Percentiles rank a stretch among this genome's conserved stretches.
Evolutionary conservation across 2,113 vertebrate species (phyloP).

Genomic region (Scomber colias): DNA sequence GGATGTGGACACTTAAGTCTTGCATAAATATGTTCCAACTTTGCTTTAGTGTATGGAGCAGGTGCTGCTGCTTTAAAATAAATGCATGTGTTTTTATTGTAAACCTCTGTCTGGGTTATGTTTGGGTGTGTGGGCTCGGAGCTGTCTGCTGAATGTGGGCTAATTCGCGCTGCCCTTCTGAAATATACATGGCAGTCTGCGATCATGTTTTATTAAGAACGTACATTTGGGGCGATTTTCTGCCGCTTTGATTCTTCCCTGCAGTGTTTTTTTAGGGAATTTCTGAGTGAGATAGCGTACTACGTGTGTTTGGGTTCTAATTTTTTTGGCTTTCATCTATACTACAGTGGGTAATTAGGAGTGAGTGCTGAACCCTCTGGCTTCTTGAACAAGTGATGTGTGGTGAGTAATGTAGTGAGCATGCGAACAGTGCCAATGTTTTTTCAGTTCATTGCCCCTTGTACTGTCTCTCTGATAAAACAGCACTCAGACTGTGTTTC

Average conservation of each 20-base stretch:
- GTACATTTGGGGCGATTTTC: constrained; percentile 69
- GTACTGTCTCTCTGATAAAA: constrained; percentile 34
- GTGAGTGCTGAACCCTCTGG: constrained; percentile 59
- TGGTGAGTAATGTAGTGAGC: constrained; percentile 62
- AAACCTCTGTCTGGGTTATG: constrained; percentile 61
- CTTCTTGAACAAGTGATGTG: constrained; percentile 61
- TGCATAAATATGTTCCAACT: neutral
- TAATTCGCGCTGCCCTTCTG: constrained; percentile 67
- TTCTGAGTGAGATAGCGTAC: constrained; percentile 10
- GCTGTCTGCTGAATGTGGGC: constrained; percentile 76
- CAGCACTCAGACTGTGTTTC: constrained; percentile 9
- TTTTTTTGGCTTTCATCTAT: constrained; percentile 62
- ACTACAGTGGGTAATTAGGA: constrained; percentile 55
- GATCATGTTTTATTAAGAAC: constrained; percentile 76
- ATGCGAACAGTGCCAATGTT: constrained; percentile 34
- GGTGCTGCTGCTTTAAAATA: constrained; percentile 36
- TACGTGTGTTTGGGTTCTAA: constrained; percentile 38
- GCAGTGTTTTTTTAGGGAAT: constrained; percentile 43
- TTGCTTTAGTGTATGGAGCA: constrained; percentile 17
- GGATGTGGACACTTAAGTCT: neutral
- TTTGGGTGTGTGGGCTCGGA: constrained; percentile 62
- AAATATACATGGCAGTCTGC: constrained; percentile 79
- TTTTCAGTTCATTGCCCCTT: constrained; percentile 34
- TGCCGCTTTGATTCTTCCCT: constrained; percentile 58
- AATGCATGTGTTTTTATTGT: constrained; percentile 34